Evolutionary conservation across 2,113 vertebrate genomes (phyloP).

Genomic region (Solea solea): DNA sequence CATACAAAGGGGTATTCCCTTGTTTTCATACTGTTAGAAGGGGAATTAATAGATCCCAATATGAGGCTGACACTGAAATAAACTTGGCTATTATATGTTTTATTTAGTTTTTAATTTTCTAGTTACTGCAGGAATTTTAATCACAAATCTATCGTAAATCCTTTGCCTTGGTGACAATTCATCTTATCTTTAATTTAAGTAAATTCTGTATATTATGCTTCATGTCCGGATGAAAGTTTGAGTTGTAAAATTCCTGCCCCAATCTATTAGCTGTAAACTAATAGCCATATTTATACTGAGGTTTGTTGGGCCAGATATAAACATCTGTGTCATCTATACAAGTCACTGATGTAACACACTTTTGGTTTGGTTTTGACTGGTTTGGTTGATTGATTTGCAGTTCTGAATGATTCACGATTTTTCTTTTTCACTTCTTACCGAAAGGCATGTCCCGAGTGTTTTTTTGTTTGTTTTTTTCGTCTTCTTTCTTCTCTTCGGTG

Average conservation of each 20-base stretch:
- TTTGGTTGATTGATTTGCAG: slow-evolving; percentile 70
- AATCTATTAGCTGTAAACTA: not conserved
- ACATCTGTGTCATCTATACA: slow-evolving; percentile 78
- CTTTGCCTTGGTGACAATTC: not conserved
- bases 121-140: slow-evolving; percentile 6
- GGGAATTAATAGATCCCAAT: slow-evolving; percentile 48
- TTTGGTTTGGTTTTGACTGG: slow-evolving; percentile 66
- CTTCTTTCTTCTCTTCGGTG: slow-evolving; percentile 31
- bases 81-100: slow-evolving; percentile 24
- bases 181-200: not conserved
- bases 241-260: not conserved
- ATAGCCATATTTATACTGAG: not conserved
- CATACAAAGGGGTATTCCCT: slow-evolving; percentile 51
- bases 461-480: not conserved
- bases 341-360: slow-evolving; percentile 64
- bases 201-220: not conserved
- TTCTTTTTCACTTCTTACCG: slow-evolving; percentile 70
- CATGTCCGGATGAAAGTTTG: not conserved
- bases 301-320: slow-evolving; percentile 62
- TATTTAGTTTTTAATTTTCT: slow-evolving; percentile 10
- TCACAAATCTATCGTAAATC: not conserved
- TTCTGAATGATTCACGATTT: slow-evolving; percentile 72
- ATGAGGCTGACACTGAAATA: slow-evolving; percentile 25
- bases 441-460: slow-evolving; percentile 76
- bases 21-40: slow-evolving; percentile 56